A percentile compares a stretch with the other conserved stretches of the same genome.
phyloP scores from a whole-genome alignment of 1,140 invertebrate species.

The Mizuhopecten yessoensis region DNA sequence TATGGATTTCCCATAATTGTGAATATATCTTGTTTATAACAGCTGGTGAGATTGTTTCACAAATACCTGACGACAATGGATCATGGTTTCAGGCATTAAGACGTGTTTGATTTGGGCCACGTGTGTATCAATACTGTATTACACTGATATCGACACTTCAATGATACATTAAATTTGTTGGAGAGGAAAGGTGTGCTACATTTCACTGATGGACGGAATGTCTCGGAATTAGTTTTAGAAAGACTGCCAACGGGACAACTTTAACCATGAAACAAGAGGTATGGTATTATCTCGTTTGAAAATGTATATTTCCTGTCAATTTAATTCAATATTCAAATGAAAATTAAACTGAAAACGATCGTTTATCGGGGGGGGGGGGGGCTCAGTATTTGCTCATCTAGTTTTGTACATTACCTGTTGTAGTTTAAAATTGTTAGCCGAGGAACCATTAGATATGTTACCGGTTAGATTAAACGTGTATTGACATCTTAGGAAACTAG shows the following conservation, averaged over 20 bases:
- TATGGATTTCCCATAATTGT: not conserved
- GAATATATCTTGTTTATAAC: not conserved
- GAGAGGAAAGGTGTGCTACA: not conserved
- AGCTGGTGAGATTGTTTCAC: not conserved
- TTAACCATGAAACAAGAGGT: not conserved
- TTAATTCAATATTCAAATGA: not conserved
- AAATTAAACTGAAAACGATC: not conserved
- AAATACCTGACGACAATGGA: not conserved
- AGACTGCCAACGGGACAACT: not conserved
- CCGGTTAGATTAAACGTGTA: not conserved
- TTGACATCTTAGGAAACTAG: not conserved
- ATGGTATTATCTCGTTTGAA: no score
- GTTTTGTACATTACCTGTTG: not conserved
- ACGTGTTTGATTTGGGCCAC: not conserved
- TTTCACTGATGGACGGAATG: not conserved
- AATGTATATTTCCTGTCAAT: no score
- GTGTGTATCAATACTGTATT: not conserved
- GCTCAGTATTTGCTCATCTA: not conserved
- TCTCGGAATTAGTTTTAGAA: not conserved
- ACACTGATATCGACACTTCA: not conserved
- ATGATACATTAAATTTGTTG: not conserved
- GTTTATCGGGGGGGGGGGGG: not conserved
- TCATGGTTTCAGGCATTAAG: not conserved
- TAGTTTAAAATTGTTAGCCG: not conserved
- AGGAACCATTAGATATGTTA: not conserved